phyloP scores from a whole-genome alignment of 2,797 vertebrate genomes.

The Nannoperca obscura region DNA sequence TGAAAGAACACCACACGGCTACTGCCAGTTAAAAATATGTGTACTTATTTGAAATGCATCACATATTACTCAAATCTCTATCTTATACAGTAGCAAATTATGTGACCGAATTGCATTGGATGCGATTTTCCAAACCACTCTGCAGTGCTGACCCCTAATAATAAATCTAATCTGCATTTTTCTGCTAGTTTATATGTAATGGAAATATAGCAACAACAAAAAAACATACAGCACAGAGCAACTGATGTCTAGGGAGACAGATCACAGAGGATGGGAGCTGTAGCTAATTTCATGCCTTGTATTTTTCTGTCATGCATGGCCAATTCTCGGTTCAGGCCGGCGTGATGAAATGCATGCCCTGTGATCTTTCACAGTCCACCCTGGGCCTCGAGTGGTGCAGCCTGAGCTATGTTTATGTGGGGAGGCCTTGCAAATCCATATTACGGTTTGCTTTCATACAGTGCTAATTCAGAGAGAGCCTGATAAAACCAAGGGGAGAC shows the following conservation, averaged over 20 bases:
- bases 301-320: constrained; percentile 76
- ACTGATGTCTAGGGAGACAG: constrained; percentile 52
- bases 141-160: constrained; percentile 52
- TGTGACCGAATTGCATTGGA: constrained; percentile 18
- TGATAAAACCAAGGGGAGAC: constrained; percentile 70
- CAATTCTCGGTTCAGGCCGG: constrained; percentile 68
- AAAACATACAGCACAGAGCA: constrained; percentile 50
- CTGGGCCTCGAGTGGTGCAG: constrained; percentile 26
- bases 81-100: constrained; percentile 35
- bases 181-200: constrained; percentile 62
- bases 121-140: constrained; percentile 25
- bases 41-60: constrained; percentile 45
- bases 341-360: constrained; percentile 61
- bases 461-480: constrained; percentile 64
- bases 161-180: constrained; percentile 69
- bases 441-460: constrained; percentile 65
- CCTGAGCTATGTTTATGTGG: constrained; percentile 53
- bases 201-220: constrained; percentile 39
- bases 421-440: constrained; percentile 65
- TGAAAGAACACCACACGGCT: constrained; percentile 28
- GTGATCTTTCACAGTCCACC: constrained; percentile 62
- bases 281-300: constrained; percentile 83
- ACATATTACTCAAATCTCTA: constrained; percentile 5
- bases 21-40: constrained; percentile 33
- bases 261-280: constrained; percentile 70